Evolutionary conservation across 2,113 vertebrate genomes (phyloP).

Genomic region (Neodon shergylaensis): DNA sequence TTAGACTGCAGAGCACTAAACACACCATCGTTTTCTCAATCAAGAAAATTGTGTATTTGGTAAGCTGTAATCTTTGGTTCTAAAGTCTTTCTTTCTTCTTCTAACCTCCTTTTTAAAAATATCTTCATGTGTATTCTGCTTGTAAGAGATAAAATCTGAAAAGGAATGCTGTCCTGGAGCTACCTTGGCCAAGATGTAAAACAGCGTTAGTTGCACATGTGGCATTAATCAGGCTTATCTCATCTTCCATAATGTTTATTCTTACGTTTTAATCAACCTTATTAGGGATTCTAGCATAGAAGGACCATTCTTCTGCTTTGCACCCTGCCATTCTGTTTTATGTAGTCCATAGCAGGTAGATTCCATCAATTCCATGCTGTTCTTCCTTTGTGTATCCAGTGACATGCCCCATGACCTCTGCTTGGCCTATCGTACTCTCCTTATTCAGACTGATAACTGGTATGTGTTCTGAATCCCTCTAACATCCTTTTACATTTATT

Average conservation of each 20-base stretch:
- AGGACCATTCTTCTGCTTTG: background rate
- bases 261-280: background rate
- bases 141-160: background rate
- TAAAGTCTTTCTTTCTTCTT: background rate
- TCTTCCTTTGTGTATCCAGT: too few relatives aligned
- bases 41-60: background rate
- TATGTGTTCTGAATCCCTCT: background rate
- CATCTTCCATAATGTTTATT: background rate
- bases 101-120: background rate
- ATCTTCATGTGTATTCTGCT: too few relatives aligned
- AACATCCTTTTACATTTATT: background rate
- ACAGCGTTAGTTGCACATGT: background rate
- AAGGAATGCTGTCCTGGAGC: too few relatives aligned
- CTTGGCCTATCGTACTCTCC: too few relatives aligned
- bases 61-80: background rate
- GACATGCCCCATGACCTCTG: background rate
- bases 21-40: background rate
- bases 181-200: background rate
- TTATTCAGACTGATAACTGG: background rate
- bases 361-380: too few relatives aligned
- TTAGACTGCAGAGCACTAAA: background rate
- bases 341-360: too few relatives aligned
- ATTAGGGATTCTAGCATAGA: background rate
- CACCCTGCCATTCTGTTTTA: background rate
- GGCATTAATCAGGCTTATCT: background rate